Percentiles rank a stretch among this genome's conserved stretches.
These are phyloP conservation scores for Schlechtendalia chinensis DNA, from an alignment of 1,140 invertebrate genomes.

Conservation along the genomic window DNA sequence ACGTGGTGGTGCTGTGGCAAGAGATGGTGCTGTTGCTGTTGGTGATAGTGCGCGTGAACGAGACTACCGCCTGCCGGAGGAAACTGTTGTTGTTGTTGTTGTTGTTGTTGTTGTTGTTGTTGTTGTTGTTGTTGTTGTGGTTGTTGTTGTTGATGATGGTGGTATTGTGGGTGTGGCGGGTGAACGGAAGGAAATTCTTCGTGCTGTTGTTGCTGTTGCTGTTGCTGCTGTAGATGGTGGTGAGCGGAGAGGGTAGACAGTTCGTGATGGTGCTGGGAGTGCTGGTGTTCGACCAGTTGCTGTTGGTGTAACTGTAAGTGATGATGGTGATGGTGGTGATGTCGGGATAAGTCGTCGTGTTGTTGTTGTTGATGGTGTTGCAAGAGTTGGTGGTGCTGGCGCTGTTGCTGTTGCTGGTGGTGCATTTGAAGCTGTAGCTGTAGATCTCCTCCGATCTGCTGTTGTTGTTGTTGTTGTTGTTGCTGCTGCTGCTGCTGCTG, in stretches of 20 bases:
- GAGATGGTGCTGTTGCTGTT: background rate
- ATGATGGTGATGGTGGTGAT: slow-evolving; percentile 46
- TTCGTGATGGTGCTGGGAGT: background rate
- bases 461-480: slow-evolving; percentile 6
- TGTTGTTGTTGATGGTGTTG: slow-evolving; percentile 16
- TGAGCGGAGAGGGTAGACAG: slow-evolving; percentile 28
- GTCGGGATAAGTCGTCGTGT: slow-evolving; percentile 1
- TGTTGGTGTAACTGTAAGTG: slow-evolving; percentile 24
- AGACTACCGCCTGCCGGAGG: background rate
- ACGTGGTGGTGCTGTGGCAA: background rate
- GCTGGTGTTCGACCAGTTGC: slow-evolving; percentile 29
- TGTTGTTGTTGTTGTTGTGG: slow-evolving; percentile 10
- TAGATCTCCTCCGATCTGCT: background rate
- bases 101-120: background rate
- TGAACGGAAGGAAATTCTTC: background rate
- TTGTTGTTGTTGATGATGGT: background rate
- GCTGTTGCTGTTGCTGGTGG: slow-evolving; percentile 22
- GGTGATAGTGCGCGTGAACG: background rate
- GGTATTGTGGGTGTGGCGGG: background rate
- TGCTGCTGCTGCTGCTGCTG: slow-evolving; percentile 5
- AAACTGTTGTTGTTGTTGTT: slow-evolving; percentile 21
- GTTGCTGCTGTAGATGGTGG: slow-evolving; percentile 22
- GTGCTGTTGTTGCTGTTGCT: slow-evolving; percentile 9
- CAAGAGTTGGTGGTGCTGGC: slow-evolving; percentile 29
- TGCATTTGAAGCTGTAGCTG: slow-evolving; percentile 23